These are phyloP conservation scores for Nothura maculosa DNA, from an alignment of 2,797 vertebrate genomes.

Conservation along the genomic window DNA sequence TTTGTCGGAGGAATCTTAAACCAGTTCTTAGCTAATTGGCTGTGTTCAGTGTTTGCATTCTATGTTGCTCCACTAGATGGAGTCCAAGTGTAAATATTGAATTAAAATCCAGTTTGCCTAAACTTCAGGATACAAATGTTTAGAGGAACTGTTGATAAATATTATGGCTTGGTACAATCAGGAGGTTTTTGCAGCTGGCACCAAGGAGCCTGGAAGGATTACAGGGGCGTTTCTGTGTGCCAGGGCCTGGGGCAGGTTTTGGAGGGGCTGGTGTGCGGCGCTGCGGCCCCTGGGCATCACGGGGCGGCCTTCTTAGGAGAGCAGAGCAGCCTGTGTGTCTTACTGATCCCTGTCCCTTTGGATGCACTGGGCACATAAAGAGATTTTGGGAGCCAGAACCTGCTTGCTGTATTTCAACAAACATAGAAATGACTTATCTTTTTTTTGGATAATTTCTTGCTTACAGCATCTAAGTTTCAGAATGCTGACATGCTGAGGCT, in stretches of 20 bases:
- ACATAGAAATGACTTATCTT: background rate
- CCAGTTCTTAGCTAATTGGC: background rate
- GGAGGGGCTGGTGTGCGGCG: background rate
- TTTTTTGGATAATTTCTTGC: background rate
- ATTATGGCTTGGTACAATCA: background rate
- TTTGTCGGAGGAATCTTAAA: background rate
- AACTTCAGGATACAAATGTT: background rate
- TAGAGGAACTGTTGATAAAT: conserved; percentile 1
- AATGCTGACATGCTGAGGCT: background rate
- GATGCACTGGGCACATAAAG: background rate
- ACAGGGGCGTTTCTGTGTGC: background rate
- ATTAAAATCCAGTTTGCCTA: background rate
- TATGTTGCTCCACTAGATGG: conserved; percentile 66
- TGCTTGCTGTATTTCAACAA: background rate
- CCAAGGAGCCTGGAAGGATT: background rate
- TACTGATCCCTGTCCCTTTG: rapidly evolving
- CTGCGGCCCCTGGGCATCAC: background rate
- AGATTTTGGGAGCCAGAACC: background rate
- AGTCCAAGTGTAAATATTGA: background rate
- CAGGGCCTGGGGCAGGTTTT: background rate
- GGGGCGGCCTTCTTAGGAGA: background rate
- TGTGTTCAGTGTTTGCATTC: background rate
- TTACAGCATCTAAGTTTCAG: background rate
- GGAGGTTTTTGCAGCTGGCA: background rate
- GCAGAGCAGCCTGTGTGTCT: background rate